Percentiles rank a stretch among this genome's conserved stretches.
phyloP scores from a whole-genome alignment of 1,140 invertebrate species.

The Aphelinus atriplicis region DNA sequence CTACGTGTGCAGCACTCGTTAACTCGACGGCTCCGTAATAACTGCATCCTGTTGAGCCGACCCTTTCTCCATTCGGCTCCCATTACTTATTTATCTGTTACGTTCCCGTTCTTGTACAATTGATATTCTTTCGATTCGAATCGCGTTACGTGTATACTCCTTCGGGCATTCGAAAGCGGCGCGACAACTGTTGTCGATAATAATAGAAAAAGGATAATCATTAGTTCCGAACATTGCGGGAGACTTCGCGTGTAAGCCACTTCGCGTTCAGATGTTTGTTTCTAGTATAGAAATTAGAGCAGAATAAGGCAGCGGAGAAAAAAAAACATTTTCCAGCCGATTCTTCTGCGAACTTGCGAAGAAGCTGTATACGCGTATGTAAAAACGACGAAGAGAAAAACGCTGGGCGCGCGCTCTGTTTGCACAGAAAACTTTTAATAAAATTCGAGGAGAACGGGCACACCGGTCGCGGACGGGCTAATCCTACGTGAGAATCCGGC shows the following conservation, averaged over 20 bases:
- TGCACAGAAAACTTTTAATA: constrained; percentile 15
- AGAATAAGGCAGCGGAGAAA: neutral
- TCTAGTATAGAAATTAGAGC: too few relatives aligned
- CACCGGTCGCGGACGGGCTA: neutral
- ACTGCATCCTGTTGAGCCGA: constrained; percentile 57
- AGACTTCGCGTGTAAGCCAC: too few relatives aligned
- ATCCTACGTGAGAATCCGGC: constrained; percentile 15
- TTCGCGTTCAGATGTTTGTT: too few relatives aligned
- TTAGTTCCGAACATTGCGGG: too few relatives aligned
- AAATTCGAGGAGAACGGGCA: neutral
- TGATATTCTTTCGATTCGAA: too few relatives aligned
- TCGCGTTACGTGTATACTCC: too few relatives aligned
- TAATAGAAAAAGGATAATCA: too few relatives aligned
- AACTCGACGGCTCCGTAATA: constrained; percentile 55
- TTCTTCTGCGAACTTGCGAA: neutral
- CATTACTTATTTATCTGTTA: too few relatives aligned
- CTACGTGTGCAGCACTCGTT: constrained; percentile 51
- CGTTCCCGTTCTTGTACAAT: too few relatives aligned
- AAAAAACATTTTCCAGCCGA: neutral
- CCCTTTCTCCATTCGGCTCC: constrained; percentile 41
- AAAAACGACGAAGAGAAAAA: too few relatives aligned
- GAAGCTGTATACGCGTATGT: neutral
- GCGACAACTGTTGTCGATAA: too few relatives aligned
- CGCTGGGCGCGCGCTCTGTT: neutral
- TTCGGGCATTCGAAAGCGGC: too few relatives aligned